These are phyloP conservation scores for Syrrhaptes paradoxus DNA, from an alignment of 2,113 vertebrate genomes.

Conservation along the genomic window DNA sequence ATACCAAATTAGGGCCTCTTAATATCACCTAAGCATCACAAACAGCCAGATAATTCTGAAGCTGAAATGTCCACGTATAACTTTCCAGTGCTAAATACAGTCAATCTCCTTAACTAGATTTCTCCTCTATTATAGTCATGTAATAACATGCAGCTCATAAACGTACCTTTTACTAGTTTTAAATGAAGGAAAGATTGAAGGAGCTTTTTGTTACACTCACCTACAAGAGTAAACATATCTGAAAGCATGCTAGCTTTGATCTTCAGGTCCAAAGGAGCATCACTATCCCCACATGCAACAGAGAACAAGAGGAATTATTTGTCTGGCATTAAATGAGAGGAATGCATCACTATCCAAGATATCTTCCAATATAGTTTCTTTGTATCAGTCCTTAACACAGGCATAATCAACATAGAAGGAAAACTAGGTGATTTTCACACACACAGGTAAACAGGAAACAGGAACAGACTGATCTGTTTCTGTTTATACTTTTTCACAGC, in stretches of 20 bases:
- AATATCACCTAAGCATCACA: background rate
- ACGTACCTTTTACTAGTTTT: background rate
- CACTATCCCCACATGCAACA: constrained; percentile 75
- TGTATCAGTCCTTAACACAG: background rate
- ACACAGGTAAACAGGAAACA: background rate
- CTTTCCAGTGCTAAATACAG: background rate
- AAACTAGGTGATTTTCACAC: background rate
- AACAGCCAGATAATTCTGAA: background rate
- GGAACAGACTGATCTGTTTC: background rate
- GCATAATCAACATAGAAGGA: background rate
- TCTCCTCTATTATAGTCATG: background rate
- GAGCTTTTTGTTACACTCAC: constrained; percentile 78
- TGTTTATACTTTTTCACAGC: background rate
- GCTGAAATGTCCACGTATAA: background rate
- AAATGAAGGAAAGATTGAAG: background rate
- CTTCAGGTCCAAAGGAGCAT: constrained; percentile 97
- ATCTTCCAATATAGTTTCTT: background rate
- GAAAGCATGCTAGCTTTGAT: constrained; percentile 99
- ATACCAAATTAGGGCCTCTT: background rate
- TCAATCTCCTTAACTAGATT: background rate
- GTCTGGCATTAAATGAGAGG: background rate
- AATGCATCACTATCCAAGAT: background rate
- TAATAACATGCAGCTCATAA: background rate
- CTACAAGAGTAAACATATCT: constrained; percentile 98
- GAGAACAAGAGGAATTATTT: constrained; percentile 24